These are phyloP conservation scores for Pollenia amentaria DNA, from an alignment of 2,888 invertebrate species.

Conservation along the genomic window DNA sequence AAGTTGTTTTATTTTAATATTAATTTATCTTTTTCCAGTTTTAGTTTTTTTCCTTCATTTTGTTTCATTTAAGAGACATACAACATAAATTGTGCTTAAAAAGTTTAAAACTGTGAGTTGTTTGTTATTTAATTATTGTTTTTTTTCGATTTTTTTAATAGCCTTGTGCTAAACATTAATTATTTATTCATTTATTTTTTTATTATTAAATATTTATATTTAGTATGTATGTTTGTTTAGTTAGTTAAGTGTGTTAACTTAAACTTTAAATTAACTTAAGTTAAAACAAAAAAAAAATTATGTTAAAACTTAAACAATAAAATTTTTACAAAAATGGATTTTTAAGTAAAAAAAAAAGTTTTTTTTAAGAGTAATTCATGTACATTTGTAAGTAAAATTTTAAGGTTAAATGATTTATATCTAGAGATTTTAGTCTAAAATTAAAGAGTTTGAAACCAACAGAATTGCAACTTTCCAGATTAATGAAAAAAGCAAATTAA, in stretches of 20 bases:
- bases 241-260: neutral
- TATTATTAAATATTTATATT: neutral
- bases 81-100: conserved; percentile 70
- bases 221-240: neutral
- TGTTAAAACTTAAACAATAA: conserved; percentile 51
- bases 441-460: conserved; percentile 62
- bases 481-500: neutral
- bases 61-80: conserved; percentile 23
- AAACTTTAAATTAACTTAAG: conserved; percentile 31
- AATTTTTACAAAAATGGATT: conserved; percentile 14
- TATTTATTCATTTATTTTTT: conserved; percentile 14
- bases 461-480: conserved; percentile 65
- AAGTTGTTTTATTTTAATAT: conserved; percentile 57
- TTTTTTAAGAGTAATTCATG: conserved; percentile 6
- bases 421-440: conserved; percentile 64
- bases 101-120: conserved; percentile 65
- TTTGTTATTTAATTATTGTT: conserved; percentile 25
- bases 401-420: conserved; percentile 9
- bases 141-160: conserved; percentile 16
- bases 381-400: conserved; percentile 29
- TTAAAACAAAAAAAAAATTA: conserved; percentile 7
- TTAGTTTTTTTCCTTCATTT: conserved; percentile 13
- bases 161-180: conserved; percentile 60
- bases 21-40: conserved; percentile 25
- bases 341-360: conserved; percentile 15